Evolutionary conservation across 2,113 vertebrate genomes (phyloP).

Genomic region (Tichodroma muraria): DNA sequence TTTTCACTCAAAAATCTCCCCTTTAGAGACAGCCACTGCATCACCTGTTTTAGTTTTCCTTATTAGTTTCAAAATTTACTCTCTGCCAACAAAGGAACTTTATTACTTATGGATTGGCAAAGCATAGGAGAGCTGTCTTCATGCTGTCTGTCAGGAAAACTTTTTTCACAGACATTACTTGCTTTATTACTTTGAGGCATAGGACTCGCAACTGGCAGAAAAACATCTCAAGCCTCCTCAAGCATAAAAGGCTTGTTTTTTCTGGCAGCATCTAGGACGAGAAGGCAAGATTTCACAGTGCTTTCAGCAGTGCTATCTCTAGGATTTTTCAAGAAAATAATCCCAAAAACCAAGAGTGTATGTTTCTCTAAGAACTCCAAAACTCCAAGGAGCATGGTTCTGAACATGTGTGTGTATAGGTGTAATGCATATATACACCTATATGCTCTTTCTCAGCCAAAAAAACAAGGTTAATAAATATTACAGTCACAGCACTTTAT

Average conservation of each 20-base stretch:
- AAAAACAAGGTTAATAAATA: not conserved
- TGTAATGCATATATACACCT: not conserved
- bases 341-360: not conserved
- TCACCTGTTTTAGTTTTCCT: conserved; percentile 21
- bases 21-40: not conserved
- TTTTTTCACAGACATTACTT: conserved; percentile 24
- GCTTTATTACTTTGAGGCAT: not conserved
- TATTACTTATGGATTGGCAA: not conserved
- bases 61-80: not conserved
- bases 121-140: not conserved
- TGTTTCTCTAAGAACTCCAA: not conserved
- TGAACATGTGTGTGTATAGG: not conserved
- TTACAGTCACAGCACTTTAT: not conserved
- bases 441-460: not conserved
- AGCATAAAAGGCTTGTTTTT: conserved; percentile 40
- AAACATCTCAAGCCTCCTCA: conserved; percentile 18
- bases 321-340: not conserved
- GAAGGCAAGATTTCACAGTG: conserved; percentile 16
- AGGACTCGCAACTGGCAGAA: conserved; percentile 3
- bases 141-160: not conserved
- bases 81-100: not conserved
- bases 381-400: not conserved
- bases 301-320: conserved; percentile 29
- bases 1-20: not conserved
- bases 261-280: conserved; percentile 5